Base-by-base conservation (phyloP, 2,113 vertebrate genomes). In the Ciconia maguari region DNA sequence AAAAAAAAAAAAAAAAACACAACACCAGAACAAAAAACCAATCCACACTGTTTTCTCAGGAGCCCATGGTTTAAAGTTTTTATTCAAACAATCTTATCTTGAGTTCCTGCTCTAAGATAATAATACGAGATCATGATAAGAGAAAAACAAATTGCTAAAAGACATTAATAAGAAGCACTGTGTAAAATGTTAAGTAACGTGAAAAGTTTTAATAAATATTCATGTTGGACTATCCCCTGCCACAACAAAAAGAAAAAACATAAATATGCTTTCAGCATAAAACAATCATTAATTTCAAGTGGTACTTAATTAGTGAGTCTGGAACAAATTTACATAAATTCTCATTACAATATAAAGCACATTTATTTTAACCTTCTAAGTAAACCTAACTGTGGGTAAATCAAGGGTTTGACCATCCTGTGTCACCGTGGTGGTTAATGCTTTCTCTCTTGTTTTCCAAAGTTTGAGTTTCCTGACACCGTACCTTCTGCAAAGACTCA, bases 211-310 rank as follows among this genome's bases (percentile, higher is more conserved):
- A 94, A 94, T 94, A 93, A 91, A 97, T 96, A 97, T 91, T 95
- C 91, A 96, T 95, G 78, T 83, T 91, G 57, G 58, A 89, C 54
- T 90, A 88, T 62, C 12, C 54, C 32, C 46, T 89, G 52, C 62
- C 84, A 92, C 82, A 97, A 94, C 62, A 97, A 85, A 69, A 90
- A 92, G 44, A 92, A 70, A 77, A 86, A 78, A 48, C 52, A 94
- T 84, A 94, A 96, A 96, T 94, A 97, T 18, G 54, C 91, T 91
- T 96, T 96, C 84, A 93, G 74, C 66, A 85, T 94, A 95, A 97
- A 97, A 94, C 93, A 97, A 94, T 94, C 74, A 96, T 96, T 97
- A 95, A 96, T 91, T 95, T 96, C 90, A 96, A 95, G 97, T 91
- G 83, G 91, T 94, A 93, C 96, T 96, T 97, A 96, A 97, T 97